Percentiles rank a stretch among this genome's conserved stretches.
Evolutionary conservation across 2,797 vertebrate genomes (phyloP).

Genomic region (Sebastes nivosus): DNA sequence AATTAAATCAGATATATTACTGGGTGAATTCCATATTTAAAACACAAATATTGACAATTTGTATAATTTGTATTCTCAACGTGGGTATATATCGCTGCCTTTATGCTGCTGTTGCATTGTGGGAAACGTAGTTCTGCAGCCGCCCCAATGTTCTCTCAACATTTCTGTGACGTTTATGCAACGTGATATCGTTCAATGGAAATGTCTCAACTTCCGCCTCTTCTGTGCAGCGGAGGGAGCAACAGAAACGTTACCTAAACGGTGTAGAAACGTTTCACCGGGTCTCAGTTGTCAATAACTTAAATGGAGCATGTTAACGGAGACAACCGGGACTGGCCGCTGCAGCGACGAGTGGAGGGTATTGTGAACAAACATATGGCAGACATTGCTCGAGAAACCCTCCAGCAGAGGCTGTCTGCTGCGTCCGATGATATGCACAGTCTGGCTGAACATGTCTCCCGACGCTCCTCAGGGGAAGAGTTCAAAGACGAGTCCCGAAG

Average conservation of each 20-base stretch:
- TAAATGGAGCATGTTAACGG: slow-evolving; percentile 54
- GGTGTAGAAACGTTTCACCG: too few species aligned
- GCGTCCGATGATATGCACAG: slow-evolving; percentile 68
- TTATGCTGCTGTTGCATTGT: background rate
- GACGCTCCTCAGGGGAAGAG: slow-evolving; percentile 38
- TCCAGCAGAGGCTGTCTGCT: slow-evolving; percentile 59
- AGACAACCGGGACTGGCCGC: slow-evolving; percentile 42
- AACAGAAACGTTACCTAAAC: too few species aligned
- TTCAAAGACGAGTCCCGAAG: slow-evolving; percentile 33
- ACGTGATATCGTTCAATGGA: slow-evolving; percentile 58
- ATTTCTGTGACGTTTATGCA: slow-evolving; percentile 69
- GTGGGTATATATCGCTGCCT: too few species aligned
- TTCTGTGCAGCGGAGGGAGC: too few species aligned
- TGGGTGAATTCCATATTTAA: too few species aligned
- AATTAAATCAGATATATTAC: too few species aligned
- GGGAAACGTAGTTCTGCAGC: slow-evolving; percentile 61
- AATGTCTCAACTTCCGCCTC: slow-evolving; percentile 55
- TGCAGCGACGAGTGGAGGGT: slow-evolving; percentile 63
- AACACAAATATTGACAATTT: too few species aligned
- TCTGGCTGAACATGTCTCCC: slow-evolving; percentile 52
- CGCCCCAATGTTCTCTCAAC: slow-evolving; percentile 56
- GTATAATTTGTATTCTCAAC: too few species aligned
- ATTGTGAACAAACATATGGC: slow-evolving; percentile 73
- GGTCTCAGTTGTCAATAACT: background rate
- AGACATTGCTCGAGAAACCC: slow-evolving; percentile 67